These are phyloP conservation scores for Petrocephalus schoutedeni DNA, from an alignment of 2,797 vertebrate genomes.

Conservation along the genomic window DNA sequence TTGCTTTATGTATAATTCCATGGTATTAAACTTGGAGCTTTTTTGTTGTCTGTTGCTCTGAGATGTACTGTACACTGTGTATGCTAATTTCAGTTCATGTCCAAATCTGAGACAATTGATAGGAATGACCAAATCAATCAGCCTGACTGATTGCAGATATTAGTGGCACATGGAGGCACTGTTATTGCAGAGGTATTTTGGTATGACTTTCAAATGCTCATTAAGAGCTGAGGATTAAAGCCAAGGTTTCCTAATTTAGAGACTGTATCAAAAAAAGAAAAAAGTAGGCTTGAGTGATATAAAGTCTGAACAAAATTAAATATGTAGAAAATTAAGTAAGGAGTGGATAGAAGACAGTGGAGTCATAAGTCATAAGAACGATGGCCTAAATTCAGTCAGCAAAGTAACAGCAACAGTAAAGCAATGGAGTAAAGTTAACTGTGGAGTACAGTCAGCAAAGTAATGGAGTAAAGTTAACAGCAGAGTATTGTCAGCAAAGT, in stretches of 20 bases:
- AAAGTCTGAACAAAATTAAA: background rate
- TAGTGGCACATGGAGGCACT: background rate
- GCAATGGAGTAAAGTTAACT: too few relatives aligned
- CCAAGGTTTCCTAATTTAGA: background rate
- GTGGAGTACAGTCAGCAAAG: too few relatives aligned
- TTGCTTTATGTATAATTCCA: background rate
- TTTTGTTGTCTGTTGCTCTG: background rate
- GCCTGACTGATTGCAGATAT: background rate
- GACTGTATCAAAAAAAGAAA: background rate
- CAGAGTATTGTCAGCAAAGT: too few relatives aligned
- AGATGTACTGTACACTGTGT: background rate
- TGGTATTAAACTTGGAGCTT: background rate
- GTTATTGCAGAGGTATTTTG: background rate
- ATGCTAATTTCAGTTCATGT: background rate
- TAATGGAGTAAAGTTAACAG: too few relatives aligned
- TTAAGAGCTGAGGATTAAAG: background rate
- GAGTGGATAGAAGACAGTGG: background rate
- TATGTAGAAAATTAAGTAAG: background rate
- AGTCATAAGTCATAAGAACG: background rate
- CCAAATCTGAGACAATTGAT: background rate
- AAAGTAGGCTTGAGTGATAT: background rate
- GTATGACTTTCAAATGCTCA: background rate
- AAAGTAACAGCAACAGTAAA: too few relatives aligned
- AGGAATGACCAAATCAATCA: background rate
- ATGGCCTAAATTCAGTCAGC: background rate